Conservation (phyloP, 1,140 invertebrate species). For the Zaprionus inermis region DNA sequence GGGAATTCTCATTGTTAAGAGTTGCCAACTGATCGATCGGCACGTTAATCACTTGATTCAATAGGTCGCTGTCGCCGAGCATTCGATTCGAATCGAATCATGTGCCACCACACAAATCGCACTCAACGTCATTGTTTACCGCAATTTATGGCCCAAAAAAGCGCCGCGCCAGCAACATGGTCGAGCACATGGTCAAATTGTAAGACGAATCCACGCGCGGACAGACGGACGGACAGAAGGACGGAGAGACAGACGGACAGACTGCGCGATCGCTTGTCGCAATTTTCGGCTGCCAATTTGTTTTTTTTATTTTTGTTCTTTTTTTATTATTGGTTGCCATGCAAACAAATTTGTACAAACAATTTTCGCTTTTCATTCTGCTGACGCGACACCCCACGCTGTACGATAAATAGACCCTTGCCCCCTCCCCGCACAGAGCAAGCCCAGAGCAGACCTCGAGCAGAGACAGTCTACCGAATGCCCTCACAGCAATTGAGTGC, state of each 20-base stretch:
- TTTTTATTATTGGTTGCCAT: slow-evolving; percentile 48
- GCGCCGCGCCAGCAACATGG: slow-evolving; percentile 9
- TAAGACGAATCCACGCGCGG: slow-evolving; percentile 13
- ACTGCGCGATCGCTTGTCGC: background rate
- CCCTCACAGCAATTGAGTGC: background rate
- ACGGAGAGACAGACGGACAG: background rate
- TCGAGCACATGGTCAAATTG: slow-evolving; percentile 58
- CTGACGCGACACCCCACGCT: slow-evolving; percentile 47
- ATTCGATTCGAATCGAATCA: background rate
- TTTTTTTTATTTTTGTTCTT: background rate
- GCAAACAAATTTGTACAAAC: slow-evolving; percentile 48
- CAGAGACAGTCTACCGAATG: background rate
- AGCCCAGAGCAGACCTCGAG: background rate
- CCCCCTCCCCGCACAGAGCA: background rate
- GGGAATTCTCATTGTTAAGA: slow-evolving; percentile 11
- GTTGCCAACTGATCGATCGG: slow-evolving; percentile 8
- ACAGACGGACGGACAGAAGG: background rate
- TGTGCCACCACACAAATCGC: background rate
- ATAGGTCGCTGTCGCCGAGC: background rate
- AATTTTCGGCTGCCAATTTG: slow-evolving; percentile 3
- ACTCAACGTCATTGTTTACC: slow-evolving; percentile 12
- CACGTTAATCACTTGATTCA: slow-evolving; percentile 23
- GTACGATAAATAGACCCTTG: background rate
- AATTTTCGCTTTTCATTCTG: slow-evolving; percentile 20
- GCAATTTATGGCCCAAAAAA: slow-evolving; percentile 37